A percentile compares a stretch with the other conserved stretches of the same genome.
Evolutionary conservation across 2,113 vertebrate genomes (phyloP).

Genomic region (Oreotrochilus melanogaster): DNA sequence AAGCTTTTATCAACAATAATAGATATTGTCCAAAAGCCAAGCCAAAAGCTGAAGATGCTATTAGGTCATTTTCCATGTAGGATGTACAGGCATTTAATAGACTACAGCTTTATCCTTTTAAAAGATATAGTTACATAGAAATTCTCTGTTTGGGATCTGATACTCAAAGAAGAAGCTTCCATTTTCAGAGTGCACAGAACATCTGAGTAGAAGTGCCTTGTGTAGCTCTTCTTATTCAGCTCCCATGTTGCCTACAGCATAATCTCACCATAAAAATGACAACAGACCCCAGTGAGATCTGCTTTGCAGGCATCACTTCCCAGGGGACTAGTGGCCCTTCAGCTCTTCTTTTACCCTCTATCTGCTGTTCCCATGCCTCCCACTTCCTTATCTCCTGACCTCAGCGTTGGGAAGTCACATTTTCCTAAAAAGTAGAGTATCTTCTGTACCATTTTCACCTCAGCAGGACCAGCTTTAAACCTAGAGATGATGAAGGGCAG

Average conservation of each 20-base stretch:
- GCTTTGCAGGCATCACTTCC: background rate
- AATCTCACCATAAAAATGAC: background rate
- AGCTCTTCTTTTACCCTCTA: background rate
- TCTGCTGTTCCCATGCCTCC: background rate
- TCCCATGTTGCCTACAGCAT: background rate
- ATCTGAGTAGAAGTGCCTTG: background rate
- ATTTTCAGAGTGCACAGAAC: background rate
- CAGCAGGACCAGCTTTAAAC: background rate
- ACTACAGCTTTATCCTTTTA: background rate
- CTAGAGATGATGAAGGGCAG: background rate
- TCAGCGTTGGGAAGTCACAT: background rate
- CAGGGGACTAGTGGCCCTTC: background rate
- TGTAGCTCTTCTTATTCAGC: background rate
- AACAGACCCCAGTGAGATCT: background rate
- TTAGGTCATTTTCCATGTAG: background rate
- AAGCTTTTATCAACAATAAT: background rate
- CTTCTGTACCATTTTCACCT: background rate
- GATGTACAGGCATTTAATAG: background rate
- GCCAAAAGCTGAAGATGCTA: background rate
- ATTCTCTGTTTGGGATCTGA: background rate
- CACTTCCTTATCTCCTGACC: background rate
- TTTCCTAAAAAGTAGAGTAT: background rate
- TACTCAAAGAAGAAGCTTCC: background rate
- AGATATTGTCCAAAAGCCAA: background rate
- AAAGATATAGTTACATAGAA: background rate